Conservation (phyloP, 92 coral and sea anemone species). For the Desmophyllum pertusum region DNA sequence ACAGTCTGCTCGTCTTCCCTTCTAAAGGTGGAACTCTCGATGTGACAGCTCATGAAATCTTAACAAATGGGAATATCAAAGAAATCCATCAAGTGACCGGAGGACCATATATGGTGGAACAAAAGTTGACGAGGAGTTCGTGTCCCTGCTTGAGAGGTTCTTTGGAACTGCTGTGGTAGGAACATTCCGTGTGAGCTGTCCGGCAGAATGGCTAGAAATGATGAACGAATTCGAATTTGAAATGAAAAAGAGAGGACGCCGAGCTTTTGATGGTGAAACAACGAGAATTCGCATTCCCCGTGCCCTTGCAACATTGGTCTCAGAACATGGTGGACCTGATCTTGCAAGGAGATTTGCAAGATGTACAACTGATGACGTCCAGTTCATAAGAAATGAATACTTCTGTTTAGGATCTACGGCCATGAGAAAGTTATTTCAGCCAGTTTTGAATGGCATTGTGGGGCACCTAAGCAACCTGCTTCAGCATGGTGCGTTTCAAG, state of each 20-base stretch:
- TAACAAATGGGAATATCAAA: conserved; percentile 51
- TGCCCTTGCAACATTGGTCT: conserved; percentile 18
- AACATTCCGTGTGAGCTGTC: conserved; percentile 38
- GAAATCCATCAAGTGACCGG: conserved; percentile 67
- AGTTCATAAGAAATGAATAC: conserved; percentile 53
- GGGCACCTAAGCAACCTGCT: conserved; percentile 50
- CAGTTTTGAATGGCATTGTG: conserved; percentile 61
- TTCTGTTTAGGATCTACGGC: conserved; percentile 52
- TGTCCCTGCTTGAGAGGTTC: conserved; percentile 44
- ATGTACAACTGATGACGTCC: conserved; percentile 30
- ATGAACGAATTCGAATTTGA: conserved; percentile 75
- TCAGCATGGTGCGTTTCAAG: conserved; percentile 17
- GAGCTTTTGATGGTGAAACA: conserved; percentile 54
- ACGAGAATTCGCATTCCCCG: conserved; percentile 59
- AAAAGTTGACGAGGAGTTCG: conserved; percentile 62
- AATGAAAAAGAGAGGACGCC: conserved; percentile 66
- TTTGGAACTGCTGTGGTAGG: conserved; percentile 56
- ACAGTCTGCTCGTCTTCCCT: not conserved
- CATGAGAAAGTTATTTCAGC: conserved; percentile 60
- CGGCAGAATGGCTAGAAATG: conserved; percentile 64
- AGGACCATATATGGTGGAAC: conserved; percentile 64
- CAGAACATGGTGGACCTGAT: not conserved
- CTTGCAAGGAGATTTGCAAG: not conserved
- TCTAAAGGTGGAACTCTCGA: conserved; percentile 62
- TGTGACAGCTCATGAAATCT: conserved; percentile 65